Conservation (phyloP, 2,113 vertebrate genomes). For the Salvelinus fontinalis region DNA sequence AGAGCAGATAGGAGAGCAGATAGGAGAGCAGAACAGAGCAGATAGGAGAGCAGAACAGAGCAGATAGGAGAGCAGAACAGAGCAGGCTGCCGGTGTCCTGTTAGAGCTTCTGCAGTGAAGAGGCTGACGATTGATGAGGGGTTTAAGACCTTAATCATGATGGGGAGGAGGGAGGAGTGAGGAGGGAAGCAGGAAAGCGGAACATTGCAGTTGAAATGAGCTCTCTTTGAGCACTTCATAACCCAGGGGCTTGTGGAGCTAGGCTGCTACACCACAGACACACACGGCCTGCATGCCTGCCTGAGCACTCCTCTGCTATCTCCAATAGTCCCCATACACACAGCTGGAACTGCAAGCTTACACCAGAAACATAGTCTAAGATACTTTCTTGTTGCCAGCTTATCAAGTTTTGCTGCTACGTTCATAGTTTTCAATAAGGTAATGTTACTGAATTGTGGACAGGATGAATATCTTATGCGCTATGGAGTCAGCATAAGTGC, state of each 20-base stretch:
- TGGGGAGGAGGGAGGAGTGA: slow-evolving; percentile 12
- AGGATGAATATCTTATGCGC: background rate
- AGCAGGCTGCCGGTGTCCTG: background rate
- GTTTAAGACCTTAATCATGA: slow-evolving; percentile 21
- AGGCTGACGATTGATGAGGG: slow-evolving; percentile 11
- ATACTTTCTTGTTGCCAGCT: no score
- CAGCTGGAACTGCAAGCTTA: no score
- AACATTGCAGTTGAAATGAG: slow-evolving; percentile 6
- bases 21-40: background rate
- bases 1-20: background rate
- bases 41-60: background rate
- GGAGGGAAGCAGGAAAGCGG: slow-evolving; percentile 19
- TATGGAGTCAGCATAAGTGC: slow-evolving; percentile 7
- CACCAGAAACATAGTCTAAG: no score
- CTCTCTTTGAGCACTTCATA: slow-evolving; percentile 3
- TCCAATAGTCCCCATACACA: no score
- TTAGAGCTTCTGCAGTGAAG: background rate
- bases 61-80: background rate
- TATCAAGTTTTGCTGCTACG: background rate
- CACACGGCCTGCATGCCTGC: no score
- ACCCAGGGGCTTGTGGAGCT: background rate
- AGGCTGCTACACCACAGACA: background rate
- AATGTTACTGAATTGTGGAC: slow-evolving; percentile 8
- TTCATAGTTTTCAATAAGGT: background rate
- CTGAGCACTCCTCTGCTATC: no score